phyloP scores from a whole-genome alignment of 2,888 invertebrate genomes.

The Mythimna lalbum region DNA sequence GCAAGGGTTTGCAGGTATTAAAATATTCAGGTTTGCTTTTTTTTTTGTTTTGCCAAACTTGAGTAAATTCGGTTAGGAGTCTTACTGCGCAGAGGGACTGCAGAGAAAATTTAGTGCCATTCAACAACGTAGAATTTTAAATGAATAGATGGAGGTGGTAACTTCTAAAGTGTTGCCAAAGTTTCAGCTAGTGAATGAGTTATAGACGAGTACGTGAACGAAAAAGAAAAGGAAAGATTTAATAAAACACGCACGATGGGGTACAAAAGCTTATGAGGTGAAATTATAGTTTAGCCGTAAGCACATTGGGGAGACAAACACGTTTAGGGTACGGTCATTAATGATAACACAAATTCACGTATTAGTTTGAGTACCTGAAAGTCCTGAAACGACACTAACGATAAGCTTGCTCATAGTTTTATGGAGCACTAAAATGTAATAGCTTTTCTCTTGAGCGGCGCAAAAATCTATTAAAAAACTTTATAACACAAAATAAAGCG shows the following conservation, averaged over 20 bases:
- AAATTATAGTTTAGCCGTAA: conserved; percentile 14
- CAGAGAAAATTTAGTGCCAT: conserved; percentile 68
- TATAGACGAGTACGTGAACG: conserved; percentile 32
- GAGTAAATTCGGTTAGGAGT: conserved; percentile 69
- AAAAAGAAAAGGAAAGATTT: conserved; percentile 24
- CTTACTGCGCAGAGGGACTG: conserved; percentile 63
- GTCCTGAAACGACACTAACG: conserved; percentile 29
- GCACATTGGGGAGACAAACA: conserved; percentile 23
- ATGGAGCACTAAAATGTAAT: conserved; percentile 49
- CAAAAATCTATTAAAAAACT: conserved; percentile 57
- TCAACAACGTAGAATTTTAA: conserved; percentile 72
- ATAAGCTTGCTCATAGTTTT: conserved; percentile 53
- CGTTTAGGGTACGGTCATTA: conserved; percentile 41
- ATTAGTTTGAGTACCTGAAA: conserved; percentile 41
- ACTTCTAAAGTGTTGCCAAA: conserved; percentile 53
- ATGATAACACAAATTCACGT: conserved; percentile 40
- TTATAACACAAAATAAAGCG: conserved; percentile 47
- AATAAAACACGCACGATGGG: background rate
- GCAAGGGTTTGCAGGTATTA: conserved; percentile 72
- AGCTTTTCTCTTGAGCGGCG: conserved; percentile 24
- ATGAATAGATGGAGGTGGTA: conserved; percentile 65
- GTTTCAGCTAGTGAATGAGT: conserved; percentile 46
- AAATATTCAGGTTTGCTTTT: conserved; percentile 79
- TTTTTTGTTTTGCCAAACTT: conserved; percentile 68
- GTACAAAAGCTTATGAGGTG: background rate